Percentiles rank a stretch among this genome's conserved stretches.
phyloP scores from a whole-genome alignment of 2,797 vertebrate genomes.

The Pangasius larnaudii region DNA sequence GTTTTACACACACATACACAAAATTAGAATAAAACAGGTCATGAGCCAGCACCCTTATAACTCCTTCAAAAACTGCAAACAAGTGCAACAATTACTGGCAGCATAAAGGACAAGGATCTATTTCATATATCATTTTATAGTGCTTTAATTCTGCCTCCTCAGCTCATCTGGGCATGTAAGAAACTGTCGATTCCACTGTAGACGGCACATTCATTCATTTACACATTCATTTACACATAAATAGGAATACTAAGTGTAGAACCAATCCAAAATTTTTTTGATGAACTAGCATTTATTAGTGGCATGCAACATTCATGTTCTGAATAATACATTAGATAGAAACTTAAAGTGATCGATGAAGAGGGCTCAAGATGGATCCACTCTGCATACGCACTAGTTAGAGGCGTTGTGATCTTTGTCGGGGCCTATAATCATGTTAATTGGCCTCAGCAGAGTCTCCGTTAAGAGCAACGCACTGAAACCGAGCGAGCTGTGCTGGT shows the following conservation, averaged over 20 bases:
- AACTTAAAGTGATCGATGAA: slow-evolving; percentile 77
- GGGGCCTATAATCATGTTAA: slow-evolving; percentile 74
- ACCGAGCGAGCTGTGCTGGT: background rate
- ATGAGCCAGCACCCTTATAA: background rate
- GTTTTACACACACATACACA: background rate
- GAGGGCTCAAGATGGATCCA: slow-evolving; percentile 66
- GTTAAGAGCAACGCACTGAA: background rate
- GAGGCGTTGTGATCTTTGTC: slow-evolving; percentile 74
- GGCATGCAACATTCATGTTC: slow-evolving; percentile 78
- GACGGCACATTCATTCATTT: slow-evolving; percentile 46
- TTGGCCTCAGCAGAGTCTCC: slow-evolving; percentile 74
- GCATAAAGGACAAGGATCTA: slow-evolving; percentile 13
- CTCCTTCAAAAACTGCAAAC: background rate
- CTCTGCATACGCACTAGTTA: slow-evolving; percentile 74
- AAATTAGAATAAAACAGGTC: slow-evolving; percentile 18
- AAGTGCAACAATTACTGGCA: background rate
- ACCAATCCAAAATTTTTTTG: slow-evolving; percentile 53
- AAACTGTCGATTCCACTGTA: slow-evolving; percentile 24
- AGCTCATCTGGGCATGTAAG: slow-evolving; percentile 37
- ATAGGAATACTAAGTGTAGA: slow-evolving; percentile 54
- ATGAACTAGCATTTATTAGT: slow-evolving; percentile 81
- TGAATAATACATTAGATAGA: slow-evolving; percentile 83
- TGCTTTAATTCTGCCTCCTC: slow-evolving; percentile 34
- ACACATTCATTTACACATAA: slow-evolving; percentile 56
- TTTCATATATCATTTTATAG: slow-evolving; percentile 35